Base-by-base conservation (phyloP, 1,140 invertebrate species). In the Papilio dardanus region DNA sequence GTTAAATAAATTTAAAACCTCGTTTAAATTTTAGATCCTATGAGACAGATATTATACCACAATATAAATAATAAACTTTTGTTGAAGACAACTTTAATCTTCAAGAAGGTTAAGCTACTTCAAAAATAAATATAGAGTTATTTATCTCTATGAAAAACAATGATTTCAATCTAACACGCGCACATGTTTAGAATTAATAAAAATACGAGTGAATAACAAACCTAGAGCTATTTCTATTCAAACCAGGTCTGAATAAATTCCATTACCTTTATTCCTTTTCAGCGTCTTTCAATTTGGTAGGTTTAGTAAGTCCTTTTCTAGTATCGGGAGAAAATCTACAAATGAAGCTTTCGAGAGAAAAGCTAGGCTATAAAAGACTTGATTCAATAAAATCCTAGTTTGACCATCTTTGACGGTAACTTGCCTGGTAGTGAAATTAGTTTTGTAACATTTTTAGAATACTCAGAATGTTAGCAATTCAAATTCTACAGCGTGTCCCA, bases 131-230 rank as follows among this genome's bases (percentile, higher is more conserved):
- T 24, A 54, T 2, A 8, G 3, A 8, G 8, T 24, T 54, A 28
- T 54, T 24, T 12, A 24, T 54, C 19, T 54, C 28, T 62, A 62
- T 4, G 3, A 16, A 28, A 62, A 30, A 62, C 54, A 62, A 10
- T 12, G 54, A 62, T 62, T 28, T 28, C 24, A 62, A 62, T 62
- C 54, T 62, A 28, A 28, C 12, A 62, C 24, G 5, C 10, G 54
- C 30, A 30, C 54, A 28, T 62, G 54, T 28, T 62, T 3, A 62
- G 54, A 62, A 62, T 28, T 62, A 62, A 62, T 62, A 62, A 16
- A 30, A 62, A 62, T 30, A 62, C 30, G 24, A 54, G 21, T 30
- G 54, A 62, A 62, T 30, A 16, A 5, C 3, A 62, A 30, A 62
- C 24, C 12, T 62, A 30, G 12, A 62, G 50, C 3, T 62, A 30